phyloP scores from a whole-genome alignment of 2,888 invertebrate species.

The Volucella inanis region DNA sequence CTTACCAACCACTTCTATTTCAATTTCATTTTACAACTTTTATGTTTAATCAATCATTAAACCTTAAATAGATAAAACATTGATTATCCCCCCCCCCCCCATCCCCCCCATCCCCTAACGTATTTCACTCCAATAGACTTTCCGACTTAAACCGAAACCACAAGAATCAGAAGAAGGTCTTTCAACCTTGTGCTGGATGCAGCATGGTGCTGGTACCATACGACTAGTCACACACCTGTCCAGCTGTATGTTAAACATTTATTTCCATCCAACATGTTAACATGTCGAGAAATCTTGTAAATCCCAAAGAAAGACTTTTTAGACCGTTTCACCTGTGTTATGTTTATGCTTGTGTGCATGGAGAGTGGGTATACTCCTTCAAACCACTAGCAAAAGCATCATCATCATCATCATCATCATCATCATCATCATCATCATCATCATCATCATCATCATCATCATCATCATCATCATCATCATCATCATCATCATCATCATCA shows the following conservation, averaged over 20 bases:
- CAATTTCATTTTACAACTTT: conserved; percentile 1
- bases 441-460: conserved; percentile 1
- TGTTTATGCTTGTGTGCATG: background rate
- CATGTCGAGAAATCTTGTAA: conserved; percentile 70
- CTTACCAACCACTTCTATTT: background rate
- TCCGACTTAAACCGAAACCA: background rate
- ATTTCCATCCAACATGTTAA: conserved; percentile 72
- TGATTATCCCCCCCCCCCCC: conserved; percentile 12
- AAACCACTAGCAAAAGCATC: too few species aligned
- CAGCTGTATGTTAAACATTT: conserved; percentile 69
- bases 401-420: too few species aligned
- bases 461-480: too few species aligned
- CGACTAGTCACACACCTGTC: conserved; percentile 72
- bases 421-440: too few species aligned
- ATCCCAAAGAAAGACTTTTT: conserved; percentile 60
- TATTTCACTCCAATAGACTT: conserved; percentile 9
- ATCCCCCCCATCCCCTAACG: too few species aligned
- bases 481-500: too few species aligned
- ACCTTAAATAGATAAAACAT: conserved; percentile 23
- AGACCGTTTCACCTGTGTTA: conserved; percentile 51
- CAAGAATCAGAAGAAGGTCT: conserved; percentile 60
- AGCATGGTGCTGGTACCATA: conserved; percentile 33
- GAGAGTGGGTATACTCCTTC: conserved; percentile 20
- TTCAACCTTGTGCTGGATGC: conserved; percentile 59
- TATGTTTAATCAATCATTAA: conserved; percentile 44